Conservation (phyloP, 2,888 invertebrate species). For the Malachius bipustulatus region DNA sequence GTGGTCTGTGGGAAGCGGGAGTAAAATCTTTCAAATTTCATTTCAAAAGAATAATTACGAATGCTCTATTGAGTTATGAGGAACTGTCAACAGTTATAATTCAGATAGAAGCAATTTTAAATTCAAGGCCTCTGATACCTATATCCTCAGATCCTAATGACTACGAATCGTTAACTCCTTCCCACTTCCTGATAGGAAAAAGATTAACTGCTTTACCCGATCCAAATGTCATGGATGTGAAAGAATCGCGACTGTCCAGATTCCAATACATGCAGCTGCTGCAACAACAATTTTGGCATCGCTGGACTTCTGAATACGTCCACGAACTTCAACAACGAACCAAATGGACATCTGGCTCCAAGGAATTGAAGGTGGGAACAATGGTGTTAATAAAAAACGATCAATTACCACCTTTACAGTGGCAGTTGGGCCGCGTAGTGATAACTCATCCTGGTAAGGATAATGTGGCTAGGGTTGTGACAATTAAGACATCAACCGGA, state of each 20-base stretch:
- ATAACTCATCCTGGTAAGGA: too few relatives aligned
- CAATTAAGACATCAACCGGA: too few relatives aligned
- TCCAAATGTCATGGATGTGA: conserved; percentile 1
- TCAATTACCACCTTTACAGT: too few relatives aligned
- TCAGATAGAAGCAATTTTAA: conserved; percentile 22
- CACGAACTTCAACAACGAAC: conserved; percentile 11
- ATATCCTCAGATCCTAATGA: conserved; percentile 16
- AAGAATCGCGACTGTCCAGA: conserved; percentile 5
- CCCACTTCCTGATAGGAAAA: conserved; percentile 21
- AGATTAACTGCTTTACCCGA: conserved; percentile 18
- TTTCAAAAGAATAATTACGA: conserved; percentile 17
- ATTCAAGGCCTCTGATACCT: conserved; percentile 22
- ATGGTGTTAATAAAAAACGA: too few relatives aligned
- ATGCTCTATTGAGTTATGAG: conserved; percentile 19
- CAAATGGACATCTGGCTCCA: too few relatives aligned
- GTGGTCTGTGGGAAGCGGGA: too few relatives aligned
- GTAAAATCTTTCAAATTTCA: too few relatives aligned
- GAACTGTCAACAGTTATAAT: conserved; percentile 21
- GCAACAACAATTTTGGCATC: conserved; percentile 8
- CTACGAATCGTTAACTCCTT: conserved; percentile 14
- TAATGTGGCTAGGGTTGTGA: too few relatives aligned
- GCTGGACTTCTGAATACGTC: conserved; percentile 11
- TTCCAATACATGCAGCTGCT: conserved; percentile 11
- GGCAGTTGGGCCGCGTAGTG: too few relatives aligned
- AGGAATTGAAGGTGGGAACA: too few relatives aligned